phyloP scores from a whole-genome alignment of 2,797 vertebrate species.

The Poecilia gillii region DNA sequence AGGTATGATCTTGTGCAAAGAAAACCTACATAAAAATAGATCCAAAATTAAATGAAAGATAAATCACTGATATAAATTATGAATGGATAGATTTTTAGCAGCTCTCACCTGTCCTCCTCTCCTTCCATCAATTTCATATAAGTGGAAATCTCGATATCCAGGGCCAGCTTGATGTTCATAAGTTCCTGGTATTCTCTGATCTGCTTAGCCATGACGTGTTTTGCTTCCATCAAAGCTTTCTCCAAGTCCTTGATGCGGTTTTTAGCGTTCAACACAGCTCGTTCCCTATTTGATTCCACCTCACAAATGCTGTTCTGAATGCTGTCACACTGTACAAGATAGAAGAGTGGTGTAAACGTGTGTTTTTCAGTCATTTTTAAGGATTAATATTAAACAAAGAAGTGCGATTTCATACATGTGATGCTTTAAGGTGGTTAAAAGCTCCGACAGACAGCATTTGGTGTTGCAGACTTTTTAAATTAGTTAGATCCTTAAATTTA shows the following conservation, averaged over 20 bases:
- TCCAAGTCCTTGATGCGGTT: constrained; percentile 65
- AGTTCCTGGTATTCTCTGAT: constrained; percentile 88
- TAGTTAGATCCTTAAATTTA: not conserved
- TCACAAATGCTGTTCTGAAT: constrained; percentile 67
- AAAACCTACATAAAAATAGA: not conserved
- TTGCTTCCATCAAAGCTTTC: constrained; percentile 65
- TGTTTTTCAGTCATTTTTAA: not conserved
- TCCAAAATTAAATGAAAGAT: not conserved
- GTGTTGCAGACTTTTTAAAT: not conserved
- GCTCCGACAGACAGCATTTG: not conserved
- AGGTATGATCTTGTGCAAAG: not conserved
- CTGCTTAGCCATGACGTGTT: constrained; percentile 71
- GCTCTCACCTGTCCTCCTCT: constrained; percentile 83
- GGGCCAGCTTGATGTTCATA: constrained; percentile 79
- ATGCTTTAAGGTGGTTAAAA: not conserved
- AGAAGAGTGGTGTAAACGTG: not conserved
- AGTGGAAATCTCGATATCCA: constrained; percentile 84
- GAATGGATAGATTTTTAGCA: not conserved
- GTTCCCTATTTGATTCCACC: constrained; percentile 58
- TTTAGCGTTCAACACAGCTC: constrained; percentile 51
- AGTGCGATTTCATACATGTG: not conserved
- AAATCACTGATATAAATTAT: not conserved
- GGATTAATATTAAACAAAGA: too few species aligned
- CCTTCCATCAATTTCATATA: constrained; percentile 86
- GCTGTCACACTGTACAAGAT: constrained; percentile 42